Base-by-base conservation (phyloP, 2,888 invertebrate species). In the Eumacrocentrus americanus region DNA sequence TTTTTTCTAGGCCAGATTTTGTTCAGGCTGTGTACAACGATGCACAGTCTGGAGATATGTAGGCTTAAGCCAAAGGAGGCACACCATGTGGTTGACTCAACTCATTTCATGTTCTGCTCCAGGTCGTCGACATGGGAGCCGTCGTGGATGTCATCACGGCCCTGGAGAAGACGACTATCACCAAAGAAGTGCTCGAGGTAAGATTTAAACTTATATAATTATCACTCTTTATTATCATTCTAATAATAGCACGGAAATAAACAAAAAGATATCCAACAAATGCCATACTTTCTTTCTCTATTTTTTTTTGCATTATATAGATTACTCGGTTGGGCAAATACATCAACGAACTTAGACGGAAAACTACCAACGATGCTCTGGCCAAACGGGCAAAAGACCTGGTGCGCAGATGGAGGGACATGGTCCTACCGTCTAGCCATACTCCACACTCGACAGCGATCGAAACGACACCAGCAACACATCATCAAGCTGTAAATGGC, bases 121-220 rank as follows among this genome's bases (percentile, higher is more conserved):
- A 96, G 96, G 96, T 96, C 87, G 89, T 94, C 87, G 92, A 96
- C 88, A 92, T 95, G 92, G 91, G 89, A 81, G 87, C 90, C 81
- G 95, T 96, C 84, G 87, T 93, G 85, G 94, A 94, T 86, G 91
- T 95, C 85, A 92, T 97, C 86, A 88, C 92, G 83, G 86, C 90
- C 82, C 86, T 97, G 89, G 96, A 97, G 86, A 91, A 88, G 84
- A 89, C 90, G 83, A 87, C 91, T 83, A 91, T 94, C 85, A 93
- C 94, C 84, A 91, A 91, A 86, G 94, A 94, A 84, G 85, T 91
- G 84, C 84, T 94, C 84, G 93, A 92, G 92, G 95, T 91, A 85
- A 85, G 78, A 9, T 29, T 29, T 29, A 46, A 7, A 25, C 25
- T 38, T 20, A 42, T 34, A 9, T 16, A 9, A 16, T 37, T 23